phyloP scores from a whole-genome alignment of 2,888 invertebrate species.

The Eupithecia inturbata region DNA sequence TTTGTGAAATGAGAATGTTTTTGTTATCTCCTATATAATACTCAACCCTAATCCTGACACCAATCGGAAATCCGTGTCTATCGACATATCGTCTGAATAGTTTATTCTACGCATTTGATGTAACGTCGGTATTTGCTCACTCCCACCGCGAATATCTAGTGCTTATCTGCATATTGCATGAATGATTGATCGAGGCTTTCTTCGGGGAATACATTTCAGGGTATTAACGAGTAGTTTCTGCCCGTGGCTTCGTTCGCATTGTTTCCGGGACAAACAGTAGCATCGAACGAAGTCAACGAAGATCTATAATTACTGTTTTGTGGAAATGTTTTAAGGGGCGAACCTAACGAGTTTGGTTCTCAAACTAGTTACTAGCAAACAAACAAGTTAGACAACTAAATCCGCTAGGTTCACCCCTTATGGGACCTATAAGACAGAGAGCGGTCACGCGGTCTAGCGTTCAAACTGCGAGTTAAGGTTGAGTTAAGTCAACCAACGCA shows the following conservation, averaged over 20 bases:
- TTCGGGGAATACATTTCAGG: not conserved
- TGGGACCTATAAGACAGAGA: too few relatives aligned
- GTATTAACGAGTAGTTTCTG: not conserved
- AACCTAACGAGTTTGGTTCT: too few relatives aligned
- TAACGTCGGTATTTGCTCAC: conserved; percentile 4
- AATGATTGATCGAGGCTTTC: conserved; percentile 3
- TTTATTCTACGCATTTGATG: not conserved
- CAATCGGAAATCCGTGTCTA: not conserved
- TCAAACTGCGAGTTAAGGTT: too few relatives aligned
- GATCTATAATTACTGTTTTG: not conserved
- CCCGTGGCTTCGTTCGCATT: not conserved
- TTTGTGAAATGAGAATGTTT: too few relatives aligned
- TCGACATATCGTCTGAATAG: conserved; percentile 4
- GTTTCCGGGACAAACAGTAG: not conserved
- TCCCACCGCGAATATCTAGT: not conserved
- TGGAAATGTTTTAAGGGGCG: too few relatives aligned
- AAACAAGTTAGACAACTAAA: too few relatives aligned
- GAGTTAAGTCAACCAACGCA: too few relatives aligned
- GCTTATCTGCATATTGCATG: conserved; percentile 10
- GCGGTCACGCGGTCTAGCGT: too few relatives aligned
- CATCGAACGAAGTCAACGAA: not conserved
- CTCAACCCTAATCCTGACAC: too few relatives aligned
- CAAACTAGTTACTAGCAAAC: too few relatives aligned
- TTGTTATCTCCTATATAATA: too few relatives aligned
- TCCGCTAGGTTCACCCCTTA: too few relatives aligned